Conservation (phyloP, 2,113 vertebrate species). For the Oncorhynchus masou region DNA sequence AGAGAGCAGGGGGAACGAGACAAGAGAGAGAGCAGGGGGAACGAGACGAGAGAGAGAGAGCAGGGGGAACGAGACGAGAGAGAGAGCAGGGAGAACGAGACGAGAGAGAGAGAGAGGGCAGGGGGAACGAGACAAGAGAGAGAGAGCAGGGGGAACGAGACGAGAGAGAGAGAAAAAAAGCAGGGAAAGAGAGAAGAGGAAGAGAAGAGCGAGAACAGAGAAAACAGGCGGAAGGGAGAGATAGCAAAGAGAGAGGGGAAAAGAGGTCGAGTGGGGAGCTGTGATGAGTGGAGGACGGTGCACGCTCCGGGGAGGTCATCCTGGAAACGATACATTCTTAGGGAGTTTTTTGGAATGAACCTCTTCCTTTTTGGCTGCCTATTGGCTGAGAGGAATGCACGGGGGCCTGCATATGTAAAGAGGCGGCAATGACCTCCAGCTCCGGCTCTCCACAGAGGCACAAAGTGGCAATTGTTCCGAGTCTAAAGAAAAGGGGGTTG, state of each 20-base stretch:
- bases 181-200: constrained; percentile 12
- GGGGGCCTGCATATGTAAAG: constrained; percentile 69
- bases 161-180: constrained; percentile 4
- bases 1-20: constrained; percentile 19
- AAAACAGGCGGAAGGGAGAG: constrained; percentile 14
- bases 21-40: too few relatives aligned
- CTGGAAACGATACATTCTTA: constrained; percentile 70
- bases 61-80: too few relatives aligned
- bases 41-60: too few relatives aligned
- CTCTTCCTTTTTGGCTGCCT: constrained; percentile 54
- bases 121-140: too few relatives aligned
- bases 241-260: constrained; percentile 9
- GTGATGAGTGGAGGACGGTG: constrained; percentile 36
- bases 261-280: not conserved
- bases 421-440: constrained; percentile 66
- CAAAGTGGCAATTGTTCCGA: constrained; percentile 78
- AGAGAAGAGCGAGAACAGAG: not conserved
- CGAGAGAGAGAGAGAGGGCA: too few relatives aligned
- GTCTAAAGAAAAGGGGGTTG: constrained; percentile 68
- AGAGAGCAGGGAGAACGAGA: too few relatives aligned
- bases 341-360: constrained; percentile 57
- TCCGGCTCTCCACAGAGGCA: constrained; percentile 53
- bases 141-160: too few relatives aligned
- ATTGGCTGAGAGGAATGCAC: constrained; percentile 72
- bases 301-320: constrained; percentile 58